These are phyloP conservation scores for Ovibos moschatus DNA, from an alignment of 2,113 vertebrate species.

Conservation along the genomic window DNA sequence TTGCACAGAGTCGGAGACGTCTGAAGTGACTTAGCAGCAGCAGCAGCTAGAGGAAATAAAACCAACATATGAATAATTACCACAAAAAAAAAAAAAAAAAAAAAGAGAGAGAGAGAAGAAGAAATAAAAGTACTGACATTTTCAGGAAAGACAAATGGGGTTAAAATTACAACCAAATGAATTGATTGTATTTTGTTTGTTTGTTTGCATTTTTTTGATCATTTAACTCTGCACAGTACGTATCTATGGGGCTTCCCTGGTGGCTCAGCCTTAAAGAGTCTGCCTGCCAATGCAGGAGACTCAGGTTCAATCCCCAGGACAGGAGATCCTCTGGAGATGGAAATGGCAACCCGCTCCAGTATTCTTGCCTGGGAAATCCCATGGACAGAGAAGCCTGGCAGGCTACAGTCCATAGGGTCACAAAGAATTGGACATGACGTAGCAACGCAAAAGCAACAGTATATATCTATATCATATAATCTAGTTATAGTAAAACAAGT, in stretches of 20 bases:
- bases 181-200: not conserved
- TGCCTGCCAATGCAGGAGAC: not conserved
- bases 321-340: not conserved
- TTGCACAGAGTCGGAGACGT: fast-evolving
- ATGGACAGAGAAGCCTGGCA: not conserved
- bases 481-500: not conserved
- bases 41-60: not conserved
- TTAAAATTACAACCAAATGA: not conserved
- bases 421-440: not conserved
- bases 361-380: not conserved
- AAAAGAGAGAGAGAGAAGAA: not conserved
- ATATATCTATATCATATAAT: not conserved
- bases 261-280: not conserved
- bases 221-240: not conserved
- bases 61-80: not conserved
- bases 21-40: too few relatives aligned
- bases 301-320: not conserved
- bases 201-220: not conserved
- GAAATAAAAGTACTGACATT: not conserved
- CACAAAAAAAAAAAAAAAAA: not conserved
- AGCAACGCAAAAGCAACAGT: not conserved
- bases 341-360: not conserved
- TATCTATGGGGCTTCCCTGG: not conserved
- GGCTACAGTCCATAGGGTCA: not conserved
- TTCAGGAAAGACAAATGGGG: not conserved